These are phyloP conservation scores for Hemibagrus guttatus DNA, from an alignment of 2,797 vertebrate species.

Conservation along the genomic window DNA sequence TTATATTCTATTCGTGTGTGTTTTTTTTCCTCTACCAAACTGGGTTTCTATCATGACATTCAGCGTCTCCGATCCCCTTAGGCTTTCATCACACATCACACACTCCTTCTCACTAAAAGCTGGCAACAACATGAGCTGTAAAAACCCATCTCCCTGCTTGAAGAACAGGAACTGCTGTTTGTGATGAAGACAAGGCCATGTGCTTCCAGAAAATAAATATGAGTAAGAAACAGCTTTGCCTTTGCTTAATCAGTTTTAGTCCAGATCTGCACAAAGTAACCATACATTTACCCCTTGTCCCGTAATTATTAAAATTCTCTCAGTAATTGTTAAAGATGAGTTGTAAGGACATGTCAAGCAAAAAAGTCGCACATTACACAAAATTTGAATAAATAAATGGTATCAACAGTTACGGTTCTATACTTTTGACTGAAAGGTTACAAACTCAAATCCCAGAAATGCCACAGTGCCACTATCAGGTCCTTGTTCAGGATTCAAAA, in stretches of 20 bases:
- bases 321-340: background rate
- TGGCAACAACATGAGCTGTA: background rate
- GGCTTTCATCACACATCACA: constrained; percentile 20
- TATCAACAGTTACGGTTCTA: background rate
- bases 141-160: background rate
- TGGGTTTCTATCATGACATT: constrained; percentile 25
- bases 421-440: background rate
- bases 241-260: background rate
- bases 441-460: background rate
- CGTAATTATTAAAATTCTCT: background rate
- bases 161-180: background rate
- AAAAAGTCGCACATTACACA: background rate
- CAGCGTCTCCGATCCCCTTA: constrained; percentile 18
- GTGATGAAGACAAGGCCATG: background rate
- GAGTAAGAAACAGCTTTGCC: background rate
- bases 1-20: background rate
- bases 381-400: background rate
- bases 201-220: background rate
- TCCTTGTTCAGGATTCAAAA: background rate
- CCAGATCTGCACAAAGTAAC: background rate
- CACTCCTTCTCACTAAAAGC: background rate
- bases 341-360: background rate
- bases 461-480: background rate
- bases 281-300: background rate
- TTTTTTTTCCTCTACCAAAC: constrained; percentile 2